phyloP scores from a whole-genome alignment of 2,797 vertebrate species.

The Betta splendens region DNA sequence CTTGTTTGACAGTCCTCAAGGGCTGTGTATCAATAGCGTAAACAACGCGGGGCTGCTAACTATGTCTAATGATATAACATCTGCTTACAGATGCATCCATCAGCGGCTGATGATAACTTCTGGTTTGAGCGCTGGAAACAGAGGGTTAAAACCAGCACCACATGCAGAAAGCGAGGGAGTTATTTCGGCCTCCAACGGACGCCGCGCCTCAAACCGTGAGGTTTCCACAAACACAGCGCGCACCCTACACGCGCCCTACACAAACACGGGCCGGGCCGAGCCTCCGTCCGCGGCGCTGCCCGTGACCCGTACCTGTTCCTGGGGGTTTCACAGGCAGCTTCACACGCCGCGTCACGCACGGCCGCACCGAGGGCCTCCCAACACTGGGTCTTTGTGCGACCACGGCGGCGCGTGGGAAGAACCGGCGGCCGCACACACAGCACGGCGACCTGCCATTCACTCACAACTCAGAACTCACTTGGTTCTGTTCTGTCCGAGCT shows the following conservation, averaged over 20 bases:
- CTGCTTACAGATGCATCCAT: constrained; percentile 73
- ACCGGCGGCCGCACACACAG: constrained; percentile 40
- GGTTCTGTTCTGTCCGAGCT: too few relatives aligned
- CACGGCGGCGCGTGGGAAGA: constrained; percentile 63
- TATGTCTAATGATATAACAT: constrained; percentile 72
- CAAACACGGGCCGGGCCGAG: constrained; percentile 64
- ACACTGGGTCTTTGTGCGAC: constrained; percentile 77
- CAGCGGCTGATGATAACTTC: constrained; percentile 65
- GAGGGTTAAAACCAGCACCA: constrained; percentile 60
- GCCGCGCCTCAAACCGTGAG: constrained; percentile 47
- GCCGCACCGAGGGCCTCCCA: constrained; percentile 64
- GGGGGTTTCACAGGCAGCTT: constrained; percentile 77
- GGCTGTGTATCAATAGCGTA: constrained; percentile 70
- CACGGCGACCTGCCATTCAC: background rate
- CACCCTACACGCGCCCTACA: too few relatives aligned
- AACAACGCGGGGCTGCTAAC: constrained; percentile 68
- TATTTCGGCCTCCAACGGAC: constrained; percentile 28
- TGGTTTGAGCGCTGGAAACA: constrained; percentile 49
- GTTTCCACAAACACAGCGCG: constrained; percentile 73
- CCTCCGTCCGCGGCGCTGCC: constrained; percentile 65
- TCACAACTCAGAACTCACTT: background rate
- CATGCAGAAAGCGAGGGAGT: constrained; percentile 47
- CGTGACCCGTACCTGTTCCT: constrained; percentile 76
- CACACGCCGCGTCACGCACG: constrained; percentile 67
- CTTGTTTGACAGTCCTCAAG: constrained; percentile 76